These are phyloP conservation scores for Pygathrix nemaeus DNA, from an alignment of 2,113 vertebrate species.

Conservation along the genomic window DNA sequence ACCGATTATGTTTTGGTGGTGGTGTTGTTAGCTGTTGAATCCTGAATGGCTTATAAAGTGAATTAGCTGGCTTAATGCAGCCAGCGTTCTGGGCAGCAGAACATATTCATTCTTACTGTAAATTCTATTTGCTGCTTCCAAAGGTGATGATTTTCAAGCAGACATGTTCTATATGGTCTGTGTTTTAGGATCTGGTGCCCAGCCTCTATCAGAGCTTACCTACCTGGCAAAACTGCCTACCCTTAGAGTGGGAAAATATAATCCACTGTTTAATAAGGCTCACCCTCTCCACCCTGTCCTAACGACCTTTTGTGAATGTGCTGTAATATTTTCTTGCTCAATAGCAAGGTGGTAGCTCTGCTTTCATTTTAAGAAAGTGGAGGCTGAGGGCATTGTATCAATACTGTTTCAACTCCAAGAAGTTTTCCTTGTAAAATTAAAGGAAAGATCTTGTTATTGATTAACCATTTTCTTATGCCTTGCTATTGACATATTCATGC, in stretches of 20 bases:
- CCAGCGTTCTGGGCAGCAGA: conserved; percentile 16
- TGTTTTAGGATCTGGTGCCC: conserved; percentile 62
- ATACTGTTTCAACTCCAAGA: conserved; percentile 79
- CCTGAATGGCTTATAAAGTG: conserved; percentile 70
- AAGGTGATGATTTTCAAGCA: conserved; percentile 42
- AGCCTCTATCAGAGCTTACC: not conserved
- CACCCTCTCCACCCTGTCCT: not conserved
- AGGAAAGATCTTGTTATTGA: conserved; percentile 83
- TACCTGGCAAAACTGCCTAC: conserved; percentile 14
- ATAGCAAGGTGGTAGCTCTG: conserved; percentile 82
- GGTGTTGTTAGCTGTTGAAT: conserved; percentile 67
- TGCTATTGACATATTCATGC: conserved; percentile 85
- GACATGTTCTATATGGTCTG: not conserved
- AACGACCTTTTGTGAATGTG: conserved; percentile 78
- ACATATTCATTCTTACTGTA: conserved; percentile 49
- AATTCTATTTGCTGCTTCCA: conserved; percentile 58
- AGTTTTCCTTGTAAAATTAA: conserved; percentile 82
- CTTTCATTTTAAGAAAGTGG: conserved; percentile 86
- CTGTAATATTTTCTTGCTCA: conserved; percentile 84
- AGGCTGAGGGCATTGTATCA: conserved; percentile 83
- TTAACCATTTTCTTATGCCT: conserved; percentile 84
- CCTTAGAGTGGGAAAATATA: not conserved
- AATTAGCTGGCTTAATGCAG: conserved; percentile 44
- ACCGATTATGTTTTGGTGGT: conserved; percentile 74
- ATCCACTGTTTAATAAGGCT: conserved; percentile 21